Evolutionary conservation across 1,140 invertebrate genomes (phyloP).

Genomic region (Drosophila jambulina): DNA sequence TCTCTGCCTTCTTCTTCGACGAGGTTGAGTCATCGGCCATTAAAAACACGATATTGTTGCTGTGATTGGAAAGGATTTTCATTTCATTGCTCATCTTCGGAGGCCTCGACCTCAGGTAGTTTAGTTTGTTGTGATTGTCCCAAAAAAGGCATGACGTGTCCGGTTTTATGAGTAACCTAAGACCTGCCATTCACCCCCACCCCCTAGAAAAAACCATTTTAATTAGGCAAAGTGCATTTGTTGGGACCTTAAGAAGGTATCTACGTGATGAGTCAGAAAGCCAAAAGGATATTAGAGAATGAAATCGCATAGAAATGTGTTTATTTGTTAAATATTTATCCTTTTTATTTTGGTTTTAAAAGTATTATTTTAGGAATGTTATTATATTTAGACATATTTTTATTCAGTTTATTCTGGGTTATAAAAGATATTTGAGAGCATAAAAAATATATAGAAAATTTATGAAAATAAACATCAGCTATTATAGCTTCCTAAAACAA

Average conservation of each 20-base stretch:
- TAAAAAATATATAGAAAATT: no score
- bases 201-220: conserved; percentile 37
- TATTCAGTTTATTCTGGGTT: not conserved
- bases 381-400: not conserved
- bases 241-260: not conserved
- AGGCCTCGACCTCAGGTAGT: conserved; percentile 64
- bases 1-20: conserved; percentile 45
- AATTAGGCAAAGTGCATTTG: conserved; percentile 54
- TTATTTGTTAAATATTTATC: not conserved
- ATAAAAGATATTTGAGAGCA: not conserved
- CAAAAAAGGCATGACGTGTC: conserved; percentile 55
- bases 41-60: conserved; percentile 69
- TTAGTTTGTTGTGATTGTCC: conserved; percentile 61
- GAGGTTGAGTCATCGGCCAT: conserved; percentile 78
- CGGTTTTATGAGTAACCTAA: conserved; percentile 46
- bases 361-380: not conserved
- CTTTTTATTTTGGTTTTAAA: not conserved
- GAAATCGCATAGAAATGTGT: not conserved
- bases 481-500: not conserved
- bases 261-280: conserved; percentile 1
- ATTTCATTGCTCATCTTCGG: conserved; percentile 54
- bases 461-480: not conserved
- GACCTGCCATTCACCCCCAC: conserved; percentile 17
- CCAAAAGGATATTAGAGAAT: not conserved
- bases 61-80: conserved; percentile 72